These are phyloP conservation scores for Malachius bipustulatus DNA, from an alignment of 2,888 invertebrate genomes.

Conservation along the genomic window DNA sequence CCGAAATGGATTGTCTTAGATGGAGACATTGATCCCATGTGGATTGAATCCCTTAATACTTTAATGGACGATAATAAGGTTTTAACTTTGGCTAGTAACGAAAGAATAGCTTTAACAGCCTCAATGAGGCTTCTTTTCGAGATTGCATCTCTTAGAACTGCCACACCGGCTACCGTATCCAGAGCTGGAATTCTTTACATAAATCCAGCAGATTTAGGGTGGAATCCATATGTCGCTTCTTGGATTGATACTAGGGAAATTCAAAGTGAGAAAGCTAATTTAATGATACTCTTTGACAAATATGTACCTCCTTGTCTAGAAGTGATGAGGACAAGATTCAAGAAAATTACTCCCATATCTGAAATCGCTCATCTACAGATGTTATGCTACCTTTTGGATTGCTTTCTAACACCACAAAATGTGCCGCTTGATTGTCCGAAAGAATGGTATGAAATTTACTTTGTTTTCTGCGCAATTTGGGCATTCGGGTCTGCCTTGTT, in stretches of 20 bases:
- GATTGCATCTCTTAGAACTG: slow-evolving; percentile 78
- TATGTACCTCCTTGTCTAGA: slow-evolving; percentile 81
- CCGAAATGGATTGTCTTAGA: slow-evolving; percentile 93
- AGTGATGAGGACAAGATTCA: slow-evolving; percentile 58
- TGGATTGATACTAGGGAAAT: slow-evolving; percentile 72
- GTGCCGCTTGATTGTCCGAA: slow-evolving; percentile 82
- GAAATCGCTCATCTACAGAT: slow-evolving; percentile 84
- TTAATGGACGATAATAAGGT: slow-evolving; percentile 98
- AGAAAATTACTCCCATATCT: slow-evolving; percentile 81
- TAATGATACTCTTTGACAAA: slow-evolving; percentile 84
- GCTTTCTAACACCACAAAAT: slow-evolving; percentile 66
- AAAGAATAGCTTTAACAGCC: slow-evolving; percentile 81
- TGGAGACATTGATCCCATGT: slow-evolving; percentile 96
- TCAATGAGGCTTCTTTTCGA: slow-evolving; percentile 89
- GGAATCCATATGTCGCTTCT: slow-evolving; percentile 86
- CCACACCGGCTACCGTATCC: slow-evolving; percentile 92
- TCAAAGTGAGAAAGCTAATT: slow-evolving; percentile 62
- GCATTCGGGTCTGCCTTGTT: slow-evolving; percentile 87
- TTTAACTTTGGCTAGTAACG: slow-evolving; percentile 85
- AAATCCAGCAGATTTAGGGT: slow-evolving; percentile 87
- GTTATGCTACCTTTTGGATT: slow-evolving; percentile 77
- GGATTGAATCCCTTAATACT: slow-evolving; percentile 94
- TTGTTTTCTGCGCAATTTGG: slow-evolving; percentile 84
- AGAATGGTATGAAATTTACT: slow-evolving; percentile 90
- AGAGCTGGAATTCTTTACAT: slow-evolving; percentile 90